Base-by-base conservation (phyloP, 2,113 vertebrate species). In the Eudorcas thomsonii region DNA sequence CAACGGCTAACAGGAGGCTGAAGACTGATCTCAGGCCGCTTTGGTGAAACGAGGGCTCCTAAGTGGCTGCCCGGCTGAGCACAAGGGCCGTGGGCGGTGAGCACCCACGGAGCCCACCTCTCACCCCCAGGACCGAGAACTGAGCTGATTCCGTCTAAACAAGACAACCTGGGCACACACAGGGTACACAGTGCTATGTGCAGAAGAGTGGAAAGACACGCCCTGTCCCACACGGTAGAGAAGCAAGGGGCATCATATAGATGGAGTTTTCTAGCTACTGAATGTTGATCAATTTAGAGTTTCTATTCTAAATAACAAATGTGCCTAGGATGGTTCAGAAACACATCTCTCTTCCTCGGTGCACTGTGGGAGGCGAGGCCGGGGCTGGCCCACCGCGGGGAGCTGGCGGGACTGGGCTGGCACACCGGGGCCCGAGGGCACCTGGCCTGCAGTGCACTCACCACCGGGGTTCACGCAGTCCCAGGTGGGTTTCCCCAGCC, bases 401-500 rank as follows among this genome's bases (percentile, higher is more conserved):
- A 14, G 59, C 59, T 60, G 59, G 10, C 12, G 2, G 64, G 64
- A 36, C 67, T 11, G 10, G n/a, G n/a, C n/a, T 23, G 67, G 67
- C 67, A 23, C 39, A 57, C 16, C 13, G 82, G 23, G 16, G 45
- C 54, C 25, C 94, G 12, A 82, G 45, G 33, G 17, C 28, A 45
- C 25, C 43, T 15, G 88, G n/a, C 15, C 30, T 4, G n/a, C 71
- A 71, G 17, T 21, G 9, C 64, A 0, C n/a, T 11, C 64, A 36
- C n/a, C n/a, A 5, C n/a, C 10, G n/a, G 10, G 67, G n/a, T 2
- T 39, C n/a, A 39, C 10, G 1, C 5, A 6, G 19, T 23, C n/a
- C 26, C 55, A 50, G 45, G 14, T 45, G 9, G 78, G 36, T 67
- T 78, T 78, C 83, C 43, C 57, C 36, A 95, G 14, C 23, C 52